Evolutionary conservation across 2,113 vertebrate species (phyloP).

Genomic region (Phoxinus phoxinus): DNA sequence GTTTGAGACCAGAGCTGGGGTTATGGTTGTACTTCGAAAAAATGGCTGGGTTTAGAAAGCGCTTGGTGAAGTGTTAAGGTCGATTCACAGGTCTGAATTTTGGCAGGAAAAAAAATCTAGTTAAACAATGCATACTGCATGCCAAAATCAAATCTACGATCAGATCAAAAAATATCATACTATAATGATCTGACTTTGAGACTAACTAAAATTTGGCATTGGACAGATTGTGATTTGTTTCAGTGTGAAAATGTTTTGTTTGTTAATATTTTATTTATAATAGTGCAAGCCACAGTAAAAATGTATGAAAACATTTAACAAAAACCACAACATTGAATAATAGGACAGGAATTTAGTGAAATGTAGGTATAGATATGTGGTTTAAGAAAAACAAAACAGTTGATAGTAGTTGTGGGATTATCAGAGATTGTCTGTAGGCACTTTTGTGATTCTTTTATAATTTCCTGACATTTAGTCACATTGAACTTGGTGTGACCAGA

Average conservation of each 20-base stretch:
- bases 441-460: not conserved
- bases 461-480: not conserved
- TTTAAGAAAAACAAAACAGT: not conserved
- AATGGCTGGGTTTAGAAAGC: not conserved
- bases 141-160: not conserved
- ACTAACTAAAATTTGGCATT: not conserved
- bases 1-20: not conserved
- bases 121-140: conserved; percentile 3
- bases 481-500: conserved; percentile 6
- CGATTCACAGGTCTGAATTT: not conserved
- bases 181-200: not conserved
- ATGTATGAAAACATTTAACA: not conserved
- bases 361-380: not conserved
- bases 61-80: not conserved
- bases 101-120: not conserved
- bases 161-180: not conserved
- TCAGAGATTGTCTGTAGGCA: not conserved
- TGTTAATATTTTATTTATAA: not conserved
- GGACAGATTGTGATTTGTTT: not conserved
- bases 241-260: not conserved
- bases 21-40: not conserved
- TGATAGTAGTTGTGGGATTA: not conserved
- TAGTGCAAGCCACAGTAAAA: not conserved
- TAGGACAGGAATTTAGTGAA: not conserved
- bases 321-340: not conserved